Percentiles rank a stretch among this genome's conserved stretches.
These are phyloP conservation scores for Acridotheres tristis DNA, from an alignment of 2,797 vertebrate species.

Conservation along the genomic window DNA sequence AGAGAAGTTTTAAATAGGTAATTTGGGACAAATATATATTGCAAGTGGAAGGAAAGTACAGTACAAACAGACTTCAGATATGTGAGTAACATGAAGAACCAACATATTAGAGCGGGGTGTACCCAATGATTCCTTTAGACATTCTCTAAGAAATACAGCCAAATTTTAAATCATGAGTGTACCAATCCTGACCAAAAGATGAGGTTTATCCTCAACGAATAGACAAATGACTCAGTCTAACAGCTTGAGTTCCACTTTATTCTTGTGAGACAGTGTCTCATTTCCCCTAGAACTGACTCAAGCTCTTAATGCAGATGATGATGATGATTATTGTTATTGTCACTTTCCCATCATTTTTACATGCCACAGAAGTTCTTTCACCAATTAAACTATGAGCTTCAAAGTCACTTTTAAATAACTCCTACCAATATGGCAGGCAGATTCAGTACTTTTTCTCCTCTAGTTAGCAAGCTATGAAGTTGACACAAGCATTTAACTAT, in stretches of 20 bases:
- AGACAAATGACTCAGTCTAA: neutral
- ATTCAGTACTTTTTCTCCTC: neutral
- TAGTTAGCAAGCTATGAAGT: neutral
- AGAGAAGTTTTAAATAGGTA: neutral
- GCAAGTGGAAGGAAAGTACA: neutral
- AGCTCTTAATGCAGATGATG: neutral
- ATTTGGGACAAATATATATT: neutral
- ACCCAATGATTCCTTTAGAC: neutral
- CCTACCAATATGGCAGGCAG: neutral
- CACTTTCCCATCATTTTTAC: neutral
- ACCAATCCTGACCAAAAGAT: neutral
- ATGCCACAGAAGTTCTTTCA: neutral
- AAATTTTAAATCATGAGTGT: neutral
- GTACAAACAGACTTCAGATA: neutral
- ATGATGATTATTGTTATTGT: neutral
- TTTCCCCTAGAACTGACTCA: neutral
- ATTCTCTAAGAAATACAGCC: neutral
- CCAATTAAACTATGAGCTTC: neutral
- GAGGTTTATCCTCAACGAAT: neutral
- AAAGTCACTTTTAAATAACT: neutral
- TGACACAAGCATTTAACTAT: neutral
- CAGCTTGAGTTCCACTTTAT: neutral
- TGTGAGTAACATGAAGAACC: neutral
- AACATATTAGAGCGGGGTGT: neutral
- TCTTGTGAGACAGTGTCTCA: neutral